A percentile compares a stretch with the other conserved stretches of the same genome.
Conservation (phyloP, 2,113 vertebrate species). For the Pongo pygmaeus region DNA sequence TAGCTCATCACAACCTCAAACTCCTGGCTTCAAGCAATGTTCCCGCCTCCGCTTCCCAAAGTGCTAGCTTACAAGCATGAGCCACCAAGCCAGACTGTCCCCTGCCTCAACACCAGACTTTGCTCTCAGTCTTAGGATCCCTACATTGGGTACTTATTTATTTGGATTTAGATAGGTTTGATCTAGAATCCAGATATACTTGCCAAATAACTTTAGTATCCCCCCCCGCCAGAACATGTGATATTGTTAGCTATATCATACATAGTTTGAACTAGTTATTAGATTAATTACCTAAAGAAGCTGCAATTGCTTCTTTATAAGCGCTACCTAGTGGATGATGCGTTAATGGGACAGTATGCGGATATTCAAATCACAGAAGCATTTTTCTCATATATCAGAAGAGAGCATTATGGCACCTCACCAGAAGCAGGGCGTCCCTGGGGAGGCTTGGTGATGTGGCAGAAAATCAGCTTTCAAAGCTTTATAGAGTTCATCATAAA, state of each 20-base stretch:
- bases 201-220: neutral
- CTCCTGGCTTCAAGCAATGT: too few species aligned
- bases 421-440: neutral
- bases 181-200: neutral
- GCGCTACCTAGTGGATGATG: neutral
- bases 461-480: neutral
- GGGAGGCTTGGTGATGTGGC: neutral
- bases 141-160: neutral
- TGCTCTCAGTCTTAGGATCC: neutral
- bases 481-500: conserved; percentile 1
- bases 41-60: too few species aligned
- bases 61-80: too few species aligned
- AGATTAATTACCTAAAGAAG: neutral
- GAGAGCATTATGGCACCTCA: neutral
- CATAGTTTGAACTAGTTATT: neutral
- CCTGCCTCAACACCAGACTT: neutral
- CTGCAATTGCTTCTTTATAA: neutral
- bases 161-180: neutral
- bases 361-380: neutral
- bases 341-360: neutral
- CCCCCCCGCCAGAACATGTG: neutral
- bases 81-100: too few species aligned
- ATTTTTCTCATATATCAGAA: neutral
- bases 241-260: neutral
- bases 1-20: too few species aligned